Evolutionary conservation across 2,113 vertebrate genomes (phyloP), one percentile per base, ranked within the genome.

Genomic region (Lonchura striata): DNA sequence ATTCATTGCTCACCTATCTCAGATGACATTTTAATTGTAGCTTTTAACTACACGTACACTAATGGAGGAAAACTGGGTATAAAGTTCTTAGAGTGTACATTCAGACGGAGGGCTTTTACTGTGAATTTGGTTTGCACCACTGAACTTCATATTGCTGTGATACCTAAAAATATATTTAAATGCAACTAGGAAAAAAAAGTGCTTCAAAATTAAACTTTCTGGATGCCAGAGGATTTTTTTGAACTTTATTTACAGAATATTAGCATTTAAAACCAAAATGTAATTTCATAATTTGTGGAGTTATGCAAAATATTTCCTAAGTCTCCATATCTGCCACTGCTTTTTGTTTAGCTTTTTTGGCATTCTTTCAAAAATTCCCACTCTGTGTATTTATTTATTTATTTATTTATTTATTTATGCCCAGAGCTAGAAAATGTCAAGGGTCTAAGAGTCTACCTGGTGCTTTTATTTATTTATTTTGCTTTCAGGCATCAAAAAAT

Each of bases 1-100:
- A 87, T 92, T 79, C 66, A 91, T 46, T 46, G 91, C 93, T 95
- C 87, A 61, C 78, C 89, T 95, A 95, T 89, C 63, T 90, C 61
- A 88, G 35, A 79, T 92, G 61, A 94, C 82, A 80, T 94, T 87
- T 97, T 95, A 97, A 95, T 85, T 95, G 74, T 28, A 92, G 84
- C 77, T 92, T 92, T 95, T 96, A 95, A 80, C 70, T 72, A 69
- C 66, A 82, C 10, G 0, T 25, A 66, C 9, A 3, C 42, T 90
- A 92, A 91, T 69, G 70, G 84, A 90, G 42, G 23, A 92, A 89
- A 91, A 86, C 7, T 33, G 21, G 66, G 59, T 49, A 65, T 47
- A 89, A 91, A 87, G n/a, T 64, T 88, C 76, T 81, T 37, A 6
- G 13, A 54, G 19, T 28, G 25, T 5, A 31, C 21, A 31, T 52